Evolutionary conservation across 2,113 vertebrate genomes (phyloP).

Genomic region (Chamaetylas fuelleborni): DNA sequence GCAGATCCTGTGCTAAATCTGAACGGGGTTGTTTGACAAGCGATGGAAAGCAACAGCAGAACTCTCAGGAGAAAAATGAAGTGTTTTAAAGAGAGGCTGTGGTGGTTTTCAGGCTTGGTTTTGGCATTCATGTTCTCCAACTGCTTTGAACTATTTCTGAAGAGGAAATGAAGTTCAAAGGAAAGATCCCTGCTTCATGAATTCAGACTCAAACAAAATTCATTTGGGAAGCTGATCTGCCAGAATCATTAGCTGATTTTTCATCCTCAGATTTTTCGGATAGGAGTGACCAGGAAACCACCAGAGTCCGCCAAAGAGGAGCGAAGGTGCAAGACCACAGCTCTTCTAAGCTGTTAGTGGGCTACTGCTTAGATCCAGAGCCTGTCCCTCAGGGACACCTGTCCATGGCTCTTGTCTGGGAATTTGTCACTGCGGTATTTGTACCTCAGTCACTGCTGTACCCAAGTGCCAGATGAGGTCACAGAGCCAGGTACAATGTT

Average conservation of each 20-base stretch:
- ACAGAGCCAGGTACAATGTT: neutral
- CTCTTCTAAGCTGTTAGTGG: neutral
- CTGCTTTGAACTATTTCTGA: conserved; percentile 31
- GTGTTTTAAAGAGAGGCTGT: neutral
- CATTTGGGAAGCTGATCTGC: neutral
- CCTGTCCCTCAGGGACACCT: neutral
- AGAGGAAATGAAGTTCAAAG: neutral
- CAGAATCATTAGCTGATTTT: neutral
- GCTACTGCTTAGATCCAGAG: neutral
- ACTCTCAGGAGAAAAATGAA: neutral
- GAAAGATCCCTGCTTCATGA: neutral
- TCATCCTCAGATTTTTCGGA: neutral
- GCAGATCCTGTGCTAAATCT: neutral
- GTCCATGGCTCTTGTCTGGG: neutral
- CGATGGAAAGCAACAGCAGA: neutral
- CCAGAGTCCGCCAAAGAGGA: neutral
- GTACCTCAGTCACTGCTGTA: neutral
- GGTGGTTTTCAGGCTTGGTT: neutral
- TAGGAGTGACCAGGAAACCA: neutral
- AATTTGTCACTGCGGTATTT: neutral
- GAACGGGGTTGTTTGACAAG: neutral
- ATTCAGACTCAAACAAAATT: neutral
- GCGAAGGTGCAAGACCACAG: neutral
- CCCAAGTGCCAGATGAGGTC: neutral
- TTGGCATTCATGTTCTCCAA: neutral